phyloP scores from a whole-genome alignment of 1,140 invertebrate species.

The Cryptotermes secundus region DNA sequence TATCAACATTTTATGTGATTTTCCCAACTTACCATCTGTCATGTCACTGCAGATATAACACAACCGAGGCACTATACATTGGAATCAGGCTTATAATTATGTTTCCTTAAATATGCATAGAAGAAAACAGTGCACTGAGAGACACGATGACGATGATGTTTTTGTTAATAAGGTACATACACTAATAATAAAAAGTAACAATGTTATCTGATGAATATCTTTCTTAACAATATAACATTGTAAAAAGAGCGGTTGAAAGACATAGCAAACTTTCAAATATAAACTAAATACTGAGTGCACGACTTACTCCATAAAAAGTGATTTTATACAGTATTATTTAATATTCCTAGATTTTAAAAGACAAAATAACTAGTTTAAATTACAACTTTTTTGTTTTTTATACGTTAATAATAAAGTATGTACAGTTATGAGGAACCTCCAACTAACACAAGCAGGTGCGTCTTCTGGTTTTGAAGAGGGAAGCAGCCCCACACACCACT shows the following conservation, averaged over 20 bases:
- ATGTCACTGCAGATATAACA: not conserved
- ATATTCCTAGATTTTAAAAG: not conserved
- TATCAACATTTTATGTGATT: too few relatives aligned
- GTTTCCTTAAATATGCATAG: not conserved
- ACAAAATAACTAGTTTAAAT: constrained; percentile 20
- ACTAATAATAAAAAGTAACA: constrained; percentile 20
- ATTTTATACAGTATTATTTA: constrained; percentile 14
- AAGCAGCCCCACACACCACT: not conserved
- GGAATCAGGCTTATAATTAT: not conserved
- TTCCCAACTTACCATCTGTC: too few relatives aligned
- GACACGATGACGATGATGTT: not conserved
- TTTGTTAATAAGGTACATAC: constrained; percentile 13
- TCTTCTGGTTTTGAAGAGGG: not conserved
- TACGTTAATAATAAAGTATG: constrained; percentile 3
- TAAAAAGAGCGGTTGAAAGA: constrained; percentile 2
- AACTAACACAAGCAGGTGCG: not conserved
- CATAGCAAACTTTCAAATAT: not conserved
- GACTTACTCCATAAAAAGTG: constrained; percentile 16
- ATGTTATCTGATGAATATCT: constrained; percentile 9
- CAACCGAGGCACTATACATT: constrained; percentile 18
- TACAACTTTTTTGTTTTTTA: not conserved
- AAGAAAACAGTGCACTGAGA: not conserved
- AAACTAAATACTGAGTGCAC: constrained; percentile 3
- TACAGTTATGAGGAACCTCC: constrained; percentile 10
- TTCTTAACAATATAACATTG: constrained; percentile 18